These are phyloP conservation scores for Nasonia vitripennis DNA, from an alignment of 1,140 invertebrate genomes.

Conservation along the genomic window DNA sequence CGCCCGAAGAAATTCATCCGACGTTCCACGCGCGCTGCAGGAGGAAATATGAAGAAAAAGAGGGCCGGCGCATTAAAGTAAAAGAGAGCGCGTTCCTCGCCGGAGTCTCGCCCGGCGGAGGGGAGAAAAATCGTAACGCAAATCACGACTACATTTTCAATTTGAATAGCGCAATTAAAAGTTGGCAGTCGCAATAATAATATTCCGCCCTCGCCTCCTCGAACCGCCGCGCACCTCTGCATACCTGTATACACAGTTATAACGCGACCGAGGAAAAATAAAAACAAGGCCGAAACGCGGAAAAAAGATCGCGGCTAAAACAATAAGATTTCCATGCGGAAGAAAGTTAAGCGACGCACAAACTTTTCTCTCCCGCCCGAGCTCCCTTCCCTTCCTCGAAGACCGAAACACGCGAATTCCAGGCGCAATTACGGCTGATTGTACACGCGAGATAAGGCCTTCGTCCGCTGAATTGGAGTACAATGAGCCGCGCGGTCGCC, in stretches of 20 bases:
- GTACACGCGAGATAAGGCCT: slow-evolving; percentile 28
- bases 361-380: not conserved
- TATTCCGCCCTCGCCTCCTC: not conserved
- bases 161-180: slow-evolving; percentile 36
- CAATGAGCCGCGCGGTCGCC: not conserved
- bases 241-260: no score
- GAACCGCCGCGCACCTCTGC: no score
- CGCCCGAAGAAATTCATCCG: not conserved
- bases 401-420: slow-evolving; percentile 28
- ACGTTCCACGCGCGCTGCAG: not conserved
- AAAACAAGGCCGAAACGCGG: not conserved
- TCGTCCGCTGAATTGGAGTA: slow-evolving; percentile 35
- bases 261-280: not conserved
- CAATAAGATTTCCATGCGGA: slow-evolving; percentile 14
- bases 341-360: slow-evolving; percentile 12
- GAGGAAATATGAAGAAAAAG: not conserved
- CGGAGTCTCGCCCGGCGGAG: not conserved
- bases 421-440: slow-evolving; percentile 31
- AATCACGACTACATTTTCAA: slow-evolving; percentile 33
- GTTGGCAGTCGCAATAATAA: slow-evolving; percentile 30
- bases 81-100: not conserved
- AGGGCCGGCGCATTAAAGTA: not conserved
- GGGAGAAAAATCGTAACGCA: slow-evolving; percentile 22
- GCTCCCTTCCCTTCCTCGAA: not conserved
- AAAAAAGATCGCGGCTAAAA: not conserved